A percentile compares a stretch with the other conserved stretches of the same genome.
Evolutionary conservation across 2,113 vertebrate species (phyloP).

Genomic region (Cariama cristata): DNA sequence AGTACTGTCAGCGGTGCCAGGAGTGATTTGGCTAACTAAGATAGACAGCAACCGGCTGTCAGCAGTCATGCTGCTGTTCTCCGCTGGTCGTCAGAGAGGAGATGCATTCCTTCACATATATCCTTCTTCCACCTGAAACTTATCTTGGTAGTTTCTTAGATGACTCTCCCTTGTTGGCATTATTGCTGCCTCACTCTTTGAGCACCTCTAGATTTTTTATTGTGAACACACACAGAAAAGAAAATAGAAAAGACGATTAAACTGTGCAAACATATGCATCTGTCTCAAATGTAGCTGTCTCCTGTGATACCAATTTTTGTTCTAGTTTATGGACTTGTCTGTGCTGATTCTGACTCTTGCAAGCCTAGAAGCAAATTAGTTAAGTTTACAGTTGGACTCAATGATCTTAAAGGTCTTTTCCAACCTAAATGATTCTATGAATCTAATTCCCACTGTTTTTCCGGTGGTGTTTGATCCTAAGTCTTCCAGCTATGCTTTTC

Average conservation of each 20-base stretch:
- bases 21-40: neutral
- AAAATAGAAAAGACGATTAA: neutral
- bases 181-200: neutral
- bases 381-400: neutral
- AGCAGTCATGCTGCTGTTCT: neutral
- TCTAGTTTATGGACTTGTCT: neutral
- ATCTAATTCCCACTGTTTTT: neutral
- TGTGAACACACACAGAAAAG: neutral
- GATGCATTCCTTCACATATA: neutral
- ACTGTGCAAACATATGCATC: rapidly evolving
- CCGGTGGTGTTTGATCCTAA: no score
- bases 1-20: neutral
- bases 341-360: neutral
- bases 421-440: neutral
- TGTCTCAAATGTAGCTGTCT: no score
- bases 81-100: neutral
- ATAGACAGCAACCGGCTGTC: neutral
- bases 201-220: neutral
- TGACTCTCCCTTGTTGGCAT: neutral
- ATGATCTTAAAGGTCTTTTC: neutral
- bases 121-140: neutral
- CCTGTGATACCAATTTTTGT: neutral
- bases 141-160: neutral
- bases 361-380: neutral
- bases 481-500: neutral